phyloP scores from a whole-genome alignment of 2,888 invertebrate genomes.

The Phymatocera aterrima region DNA sequence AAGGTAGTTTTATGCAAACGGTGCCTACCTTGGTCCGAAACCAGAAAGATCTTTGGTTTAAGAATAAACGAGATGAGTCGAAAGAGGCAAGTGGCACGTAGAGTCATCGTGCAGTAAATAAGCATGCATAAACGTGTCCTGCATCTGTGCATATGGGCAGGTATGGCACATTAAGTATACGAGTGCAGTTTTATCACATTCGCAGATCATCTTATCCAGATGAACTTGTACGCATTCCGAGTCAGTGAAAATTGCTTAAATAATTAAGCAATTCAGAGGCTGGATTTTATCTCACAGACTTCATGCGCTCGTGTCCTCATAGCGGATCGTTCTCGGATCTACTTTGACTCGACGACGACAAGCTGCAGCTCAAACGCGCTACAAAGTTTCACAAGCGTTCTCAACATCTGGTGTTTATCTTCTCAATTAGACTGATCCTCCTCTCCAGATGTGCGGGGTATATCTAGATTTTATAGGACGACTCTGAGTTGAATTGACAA shows the following conservation, averaged over 20 bases:
- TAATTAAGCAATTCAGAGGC: slow-evolving; percentile 62
- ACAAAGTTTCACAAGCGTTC: slow-evolving; percentile 23
- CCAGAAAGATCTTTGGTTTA: neutral
- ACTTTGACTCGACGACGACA: too few species aligned
- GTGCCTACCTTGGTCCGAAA: neutral
- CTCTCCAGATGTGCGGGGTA: too few species aligned
- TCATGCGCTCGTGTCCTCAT: neutral
- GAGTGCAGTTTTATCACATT: slow-evolving; percentile 10
- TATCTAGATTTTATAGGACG: too few species aligned
- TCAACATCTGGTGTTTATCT: neutral
- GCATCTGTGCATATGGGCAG: neutral
- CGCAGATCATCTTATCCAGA: slow-evolving; percentile 38
- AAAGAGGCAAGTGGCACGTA: neutral
- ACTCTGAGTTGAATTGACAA: too few species aligned
- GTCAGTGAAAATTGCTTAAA: slow-evolving; percentile 51
- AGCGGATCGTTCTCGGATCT: neutral
- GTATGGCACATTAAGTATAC: neutral
- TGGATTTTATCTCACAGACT: slow-evolving; percentile 52
- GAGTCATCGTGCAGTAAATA: neutral
- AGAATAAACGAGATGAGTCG: neutral
- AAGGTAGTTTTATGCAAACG: neutral
- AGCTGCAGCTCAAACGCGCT: too few species aligned
- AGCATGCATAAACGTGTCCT: too few species aligned
- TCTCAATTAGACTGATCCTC: slow-evolving; percentile 1
- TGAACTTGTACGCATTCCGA: slow-evolving; percentile 13